phyloP scores from a whole-genome alignment of 2,797 vertebrate genomes.

The Capromys pilorides region DNA sequence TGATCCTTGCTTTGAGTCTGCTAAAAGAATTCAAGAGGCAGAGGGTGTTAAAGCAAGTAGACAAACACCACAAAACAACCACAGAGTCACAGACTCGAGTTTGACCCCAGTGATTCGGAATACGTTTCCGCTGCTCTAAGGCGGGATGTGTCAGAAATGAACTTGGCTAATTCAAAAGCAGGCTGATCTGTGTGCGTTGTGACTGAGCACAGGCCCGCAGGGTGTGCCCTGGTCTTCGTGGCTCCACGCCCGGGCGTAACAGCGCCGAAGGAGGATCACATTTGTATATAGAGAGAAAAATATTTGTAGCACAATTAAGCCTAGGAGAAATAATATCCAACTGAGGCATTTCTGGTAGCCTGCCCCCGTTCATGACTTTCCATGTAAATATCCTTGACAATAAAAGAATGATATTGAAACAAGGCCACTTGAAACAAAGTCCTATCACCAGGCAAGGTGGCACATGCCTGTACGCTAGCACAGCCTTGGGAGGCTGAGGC shows the following conservation, averaged over 20 bases:
- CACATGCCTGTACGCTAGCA: too few species aligned
- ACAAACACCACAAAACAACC: neutral
- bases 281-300: constrained; percentile 15
- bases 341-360: neutral
- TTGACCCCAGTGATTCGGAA: constrained; percentile 29
- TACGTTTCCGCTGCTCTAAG: neutral
- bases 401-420: neutral
- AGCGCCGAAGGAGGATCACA: neutral
- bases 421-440: neutral
- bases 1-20: constrained; percentile 6
- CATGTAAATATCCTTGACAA: neutral
- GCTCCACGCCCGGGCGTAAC: neutral
- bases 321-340: neutral
- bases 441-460: neutral
- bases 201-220: neutral
- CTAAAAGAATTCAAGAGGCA: neutral
- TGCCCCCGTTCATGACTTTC: neutral
- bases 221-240: neutral
- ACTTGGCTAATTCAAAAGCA: constrained; percentile 14
- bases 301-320: constrained; percentile 14
- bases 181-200: neutral
- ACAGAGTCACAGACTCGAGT: constrained; percentile 11
- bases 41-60: constrained; percentile 32
- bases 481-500: too few species aligned
- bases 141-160: constrained; percentile 1